Evolutionary conservation across 2,113 vertebrate genomes (phyloP).

Genomic region (Psilopogon haemacephalus): DNA sequence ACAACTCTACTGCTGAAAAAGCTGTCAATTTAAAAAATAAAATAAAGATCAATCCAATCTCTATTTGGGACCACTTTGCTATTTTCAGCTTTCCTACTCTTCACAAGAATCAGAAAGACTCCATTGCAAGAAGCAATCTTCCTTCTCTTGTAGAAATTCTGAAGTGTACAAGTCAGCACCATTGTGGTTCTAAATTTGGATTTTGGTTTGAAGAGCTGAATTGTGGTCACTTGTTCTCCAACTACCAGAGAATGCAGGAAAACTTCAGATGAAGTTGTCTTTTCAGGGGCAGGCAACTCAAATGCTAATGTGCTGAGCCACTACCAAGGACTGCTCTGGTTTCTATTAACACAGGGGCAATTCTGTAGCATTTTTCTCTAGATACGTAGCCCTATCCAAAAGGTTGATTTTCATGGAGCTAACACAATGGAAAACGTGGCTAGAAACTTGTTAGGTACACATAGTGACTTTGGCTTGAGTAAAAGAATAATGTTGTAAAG

Average conservation of each 20-base stretch:
- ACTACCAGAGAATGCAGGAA: conserved; percentile 71
- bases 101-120: not conserved
- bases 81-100: conserved; percentile 48
- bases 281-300: conserved; percentile 56
- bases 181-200: conserved; percentile 63
- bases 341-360: conserved; percentile 72
- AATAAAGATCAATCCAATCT: not conserved
- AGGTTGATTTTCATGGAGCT: conserved; percentile 49
- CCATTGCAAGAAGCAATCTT: conserved; percentile 11
- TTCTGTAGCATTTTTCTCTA: conserved; percentile 52
- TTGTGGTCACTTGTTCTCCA: conserved; percentile 72
- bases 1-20: not conserved
- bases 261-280: conserved; percentile 72
- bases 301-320: conserved; percentile 62
- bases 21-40: not conserved
- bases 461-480: conserved; percentile 41
- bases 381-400: conserved; percentile 57
- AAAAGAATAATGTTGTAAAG: conserved; percentile 29
- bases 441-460: conserved; percentile 23
- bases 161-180: conserved; percentile 45
- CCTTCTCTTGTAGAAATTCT: conserved; percentile 51
- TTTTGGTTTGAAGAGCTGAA: conserved; percentile 60
- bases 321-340: conserved; percentile 74
- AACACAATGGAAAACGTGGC: conserved; percentile 48
- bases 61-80: conserved; percentile 29